A percentile compares a stretch with the other conserved stretches of the same genome.
phyloP scores from a whole-genome alignment of 2,797 vertebrate species.

The Neosalanx taihuensis region DNA sequence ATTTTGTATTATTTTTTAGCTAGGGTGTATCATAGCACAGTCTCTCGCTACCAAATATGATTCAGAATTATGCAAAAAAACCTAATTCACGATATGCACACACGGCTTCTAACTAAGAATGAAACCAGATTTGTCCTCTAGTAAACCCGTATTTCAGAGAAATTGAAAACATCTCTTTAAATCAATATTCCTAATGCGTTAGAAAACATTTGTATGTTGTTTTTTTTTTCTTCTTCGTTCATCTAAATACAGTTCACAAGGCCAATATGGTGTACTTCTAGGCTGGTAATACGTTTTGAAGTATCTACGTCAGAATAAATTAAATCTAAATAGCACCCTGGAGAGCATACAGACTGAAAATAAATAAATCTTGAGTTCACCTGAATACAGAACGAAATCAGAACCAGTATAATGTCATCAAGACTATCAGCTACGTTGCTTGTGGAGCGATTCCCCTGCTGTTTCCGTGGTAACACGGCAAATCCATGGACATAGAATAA shows the following conservation, averaged over 20 bases:
- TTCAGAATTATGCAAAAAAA: constrained; percentile 41
- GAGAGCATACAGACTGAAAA: constrained; percentile 75
- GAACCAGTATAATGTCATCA: constrained; percentile 62
- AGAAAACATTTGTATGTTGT: constrained; percentile 52
- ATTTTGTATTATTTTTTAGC: constrained; percentile 28
- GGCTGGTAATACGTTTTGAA: constrained; percentile 70
- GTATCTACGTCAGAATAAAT: constrained; percentile 68
- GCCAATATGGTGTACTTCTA: constrained; percentile 81
- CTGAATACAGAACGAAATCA: constrained; percentile 66
- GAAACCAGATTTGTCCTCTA: constrained; percentile 70
- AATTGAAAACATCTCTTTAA: constrained; percentile 56
- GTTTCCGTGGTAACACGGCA: constrained; percentile 75
- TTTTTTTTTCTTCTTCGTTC: constrained; percentile 58
- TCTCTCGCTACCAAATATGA: constrained; percentile 40
- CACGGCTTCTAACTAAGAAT: constrained; percentile 67
- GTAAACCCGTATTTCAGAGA: constrained; percentile 79
- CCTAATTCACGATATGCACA: constrained; percentile 52
- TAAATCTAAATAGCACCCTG: constrained; percentile 75
- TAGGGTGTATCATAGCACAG: constrained; percentile 52
- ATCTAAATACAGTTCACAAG: constrained; percentile 78
- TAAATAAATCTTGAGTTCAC: constrained; percentile 67
- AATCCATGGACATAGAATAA: constrained; percentile 77
- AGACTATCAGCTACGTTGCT: constrained; percentile 73
- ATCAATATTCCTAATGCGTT: constrained; percentile 47
- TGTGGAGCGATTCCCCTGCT: constrained; percentile 71